These are phyloP conservation scores for Microcebus murinus DNA, from an alignment of 2,113 vertebrate genomes.

Conservation along the genomic window DNA sequence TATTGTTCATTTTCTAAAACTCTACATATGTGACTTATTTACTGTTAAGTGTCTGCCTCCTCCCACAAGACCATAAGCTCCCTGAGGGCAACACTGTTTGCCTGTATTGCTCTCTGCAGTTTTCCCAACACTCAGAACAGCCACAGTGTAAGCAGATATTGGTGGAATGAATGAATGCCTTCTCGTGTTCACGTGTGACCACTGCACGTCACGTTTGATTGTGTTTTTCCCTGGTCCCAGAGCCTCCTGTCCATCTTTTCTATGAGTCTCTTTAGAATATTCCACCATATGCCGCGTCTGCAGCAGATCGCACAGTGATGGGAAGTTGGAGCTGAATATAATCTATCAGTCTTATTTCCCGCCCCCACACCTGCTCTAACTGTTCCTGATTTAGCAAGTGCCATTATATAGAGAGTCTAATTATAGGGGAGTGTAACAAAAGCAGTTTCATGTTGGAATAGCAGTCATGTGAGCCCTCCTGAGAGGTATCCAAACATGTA, in stretches of 20 bases:
- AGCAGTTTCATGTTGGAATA: slow-evolving; percentile 71
- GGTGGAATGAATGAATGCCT: background rate
- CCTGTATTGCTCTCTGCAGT: background rate
- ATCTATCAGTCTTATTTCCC: slow-evolving; percentile 78
- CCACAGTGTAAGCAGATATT: background rate
- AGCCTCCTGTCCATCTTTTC: slow-evolving; percentile 55
- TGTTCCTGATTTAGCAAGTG: slow-evolving; percentile 81
- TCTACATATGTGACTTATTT: background rate
- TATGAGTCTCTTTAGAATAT: slow-evolving; percentile 77
- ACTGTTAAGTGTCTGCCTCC: background rate
- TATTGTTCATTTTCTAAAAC: background rate
- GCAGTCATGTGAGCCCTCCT: slow-evolving; percentile 56
- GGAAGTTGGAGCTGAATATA: slow-evolving; percentile 83
- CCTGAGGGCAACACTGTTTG: background rate
- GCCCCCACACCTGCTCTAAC: slow-evolving; percentile 74
- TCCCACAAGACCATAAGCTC: background rate
- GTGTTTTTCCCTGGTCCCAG: slow-evolving; percentile 19
- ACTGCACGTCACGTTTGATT: background rate
- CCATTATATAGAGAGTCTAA: slow-evolving; percentile 75
- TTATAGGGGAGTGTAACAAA: slow-evolving; percentile 79
- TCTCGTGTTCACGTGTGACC: background rate
- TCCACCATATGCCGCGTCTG: slow-evolving; percentile 81
- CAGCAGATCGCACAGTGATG: slow-evolving; percentile 79
- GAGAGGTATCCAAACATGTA: slow-evolving; percentile 44
- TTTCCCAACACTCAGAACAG: background rate